Base-by-base conservation (phyloP, 1,140 invertebrate species). In the Heliconius hewitsoni region DNA sequence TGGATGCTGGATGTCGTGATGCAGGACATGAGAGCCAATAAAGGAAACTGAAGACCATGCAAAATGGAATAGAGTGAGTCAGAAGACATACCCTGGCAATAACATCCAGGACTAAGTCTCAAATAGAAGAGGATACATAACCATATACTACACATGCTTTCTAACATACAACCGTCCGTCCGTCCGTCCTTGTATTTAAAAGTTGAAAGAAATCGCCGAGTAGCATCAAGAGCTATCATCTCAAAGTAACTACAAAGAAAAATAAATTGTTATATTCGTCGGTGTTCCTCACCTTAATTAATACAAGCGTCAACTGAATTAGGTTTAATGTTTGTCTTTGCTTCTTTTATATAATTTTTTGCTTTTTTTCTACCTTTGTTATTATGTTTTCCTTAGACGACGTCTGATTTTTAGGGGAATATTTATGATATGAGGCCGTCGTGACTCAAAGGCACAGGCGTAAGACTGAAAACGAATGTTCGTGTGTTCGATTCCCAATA, bases 211-310 rank as follows among this genome's bases (percentile, higher is more conserved):
- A 66, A 66, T 66, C 60, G 60, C 60, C 1, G 60, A 66, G 60
- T 66, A 66, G 60, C 60, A 66, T 66, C 60, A 66, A 66, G 60
- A 66, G 60, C 60, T 66, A 27, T 66, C 13, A 16, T 11, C 60
- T 27, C 60, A 66, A 66, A 66, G 60, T 27, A 66, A 66, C 60
- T 66, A 66, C 60, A 66, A 66, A 66, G 60, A 66, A 66, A 66
- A 66, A 66, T 66, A 66, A 66, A 66, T 66, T 66, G 60, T 66
- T 66, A 66, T 66, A 66, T 66, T 66, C 60, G 60, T 6, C 23
- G 60, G 60, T 27, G 60, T 16, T 57, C 8, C 60, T 66, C 60
- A 66, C 60, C 60, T 66, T 66, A 66, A 66, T 66, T 66, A 66
- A 66, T 66, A 66, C 27, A 66, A 27, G 60, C 60, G 60, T 66